Conservation (phyloP, 2,113 vertebrate genomes). For the Hemicordylus capensis region DNA sequence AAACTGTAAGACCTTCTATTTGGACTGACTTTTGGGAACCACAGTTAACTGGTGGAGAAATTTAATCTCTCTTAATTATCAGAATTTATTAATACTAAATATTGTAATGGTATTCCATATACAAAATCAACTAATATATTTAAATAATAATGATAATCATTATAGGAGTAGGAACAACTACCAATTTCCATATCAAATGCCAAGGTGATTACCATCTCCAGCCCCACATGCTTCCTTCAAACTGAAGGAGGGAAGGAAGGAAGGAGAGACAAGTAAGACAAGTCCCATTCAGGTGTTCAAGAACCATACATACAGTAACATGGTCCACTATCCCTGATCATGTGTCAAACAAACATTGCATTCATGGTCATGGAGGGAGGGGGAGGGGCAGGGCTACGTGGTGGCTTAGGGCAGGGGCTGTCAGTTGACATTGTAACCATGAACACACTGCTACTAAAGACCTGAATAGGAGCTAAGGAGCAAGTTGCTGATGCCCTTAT, state of each 20-base stretch:
- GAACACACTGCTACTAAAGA: too few relatives aligned
- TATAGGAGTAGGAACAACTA: not conserved
- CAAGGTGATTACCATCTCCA: not conserved
- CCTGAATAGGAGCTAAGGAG: too few relatives aligned
- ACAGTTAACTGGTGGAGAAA: not conserved
- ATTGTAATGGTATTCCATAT: not conserved
- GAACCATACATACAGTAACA: too few relatives aligned
- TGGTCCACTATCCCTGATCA: too few relatives aligned
- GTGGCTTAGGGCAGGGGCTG: too few relatives aligned
- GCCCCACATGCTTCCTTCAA: not conserved
- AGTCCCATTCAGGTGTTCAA: too few relatives aligned
- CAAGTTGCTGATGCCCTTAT: not conserved
- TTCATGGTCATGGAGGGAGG: too few relatives aligned
- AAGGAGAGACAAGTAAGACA: not conserved
- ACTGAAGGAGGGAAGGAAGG: too few relatives aligned
- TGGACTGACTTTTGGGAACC: not conserved
- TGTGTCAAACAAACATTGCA: too few relatives aligned
- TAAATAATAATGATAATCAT: not conserved
- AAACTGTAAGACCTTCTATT: not conserved
- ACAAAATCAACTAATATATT: not conserved
- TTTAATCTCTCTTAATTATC: not conserved
- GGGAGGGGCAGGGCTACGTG: too few relatives aligned
- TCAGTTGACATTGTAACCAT: too few relatives aligned
- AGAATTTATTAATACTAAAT: not conserved
- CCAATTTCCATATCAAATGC: not conserved